Conservation (phyloP, 1,140 invertebrate species). For the Drosophila teissieri region DNA sequence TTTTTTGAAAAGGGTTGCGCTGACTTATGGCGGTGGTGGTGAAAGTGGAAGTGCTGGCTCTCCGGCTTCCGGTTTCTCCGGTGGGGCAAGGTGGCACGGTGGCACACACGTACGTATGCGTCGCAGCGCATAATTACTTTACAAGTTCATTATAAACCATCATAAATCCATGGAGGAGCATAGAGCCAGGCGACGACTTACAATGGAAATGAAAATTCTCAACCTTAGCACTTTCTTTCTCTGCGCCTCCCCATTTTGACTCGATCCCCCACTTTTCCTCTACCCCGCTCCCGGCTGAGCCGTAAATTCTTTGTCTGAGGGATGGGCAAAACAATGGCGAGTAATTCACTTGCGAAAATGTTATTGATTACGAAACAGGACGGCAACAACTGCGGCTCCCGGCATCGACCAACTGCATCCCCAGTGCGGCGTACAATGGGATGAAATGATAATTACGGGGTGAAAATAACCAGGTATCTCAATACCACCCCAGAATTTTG, state of each 20-base stretch:
- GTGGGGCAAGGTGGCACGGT: constrained; percentile 39
- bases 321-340: constrained; percentile 68
- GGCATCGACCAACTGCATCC: constrained; percentile 41
- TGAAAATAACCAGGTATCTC: neutral
- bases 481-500: neutral
- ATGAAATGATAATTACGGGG: neutral
- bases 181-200: constrained; percentile 31
- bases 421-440: constrained; percentile 38
- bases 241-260: neutral
- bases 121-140: constrained; percentile 84
- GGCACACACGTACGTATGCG: constrained; percentile 59
- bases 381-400: constrained; percentile 56
- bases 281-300: constrained; percentile 12
- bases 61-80: constrained; percentile 19
- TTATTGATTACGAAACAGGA: constrained; percentile 78
- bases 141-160: constrained; percentile 84
- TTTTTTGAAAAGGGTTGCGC: constrained; percentile 80
- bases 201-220: constrained; percentile 63
- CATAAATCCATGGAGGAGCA: constrained; percentile 77
- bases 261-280: neutral
- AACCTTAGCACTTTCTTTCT: constrained; percentile 67
- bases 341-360: constrained; percentile 83
- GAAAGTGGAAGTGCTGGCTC: constrained; percentile 2
- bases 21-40: constrained; percentile 57
- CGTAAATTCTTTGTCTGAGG: constrained; percentile 48